Percentiles rank a stretch among this genome's conserved stretches.
Evolutionary conservation across 2,888 invertebrate species (phyloP).

Genomic region (Leptinotarsa rubiginosa): DNA sequence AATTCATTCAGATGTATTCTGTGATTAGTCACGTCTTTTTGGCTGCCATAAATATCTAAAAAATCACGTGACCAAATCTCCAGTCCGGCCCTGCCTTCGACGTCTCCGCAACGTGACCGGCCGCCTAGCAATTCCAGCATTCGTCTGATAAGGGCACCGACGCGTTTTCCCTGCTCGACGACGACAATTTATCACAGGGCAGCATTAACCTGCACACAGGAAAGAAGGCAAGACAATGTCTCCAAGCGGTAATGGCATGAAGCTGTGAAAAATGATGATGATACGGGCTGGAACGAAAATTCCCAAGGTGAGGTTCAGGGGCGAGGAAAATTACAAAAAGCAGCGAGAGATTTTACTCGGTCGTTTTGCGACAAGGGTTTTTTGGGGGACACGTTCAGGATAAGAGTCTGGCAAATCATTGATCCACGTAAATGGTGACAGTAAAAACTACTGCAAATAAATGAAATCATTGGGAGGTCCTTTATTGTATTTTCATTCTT

Average conservation of each 20-base stretch:
- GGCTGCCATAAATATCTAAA: too few relatives aligned
- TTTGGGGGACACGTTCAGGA: too few relatives aligned
- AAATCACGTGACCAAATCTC: constrained; percentile 4
- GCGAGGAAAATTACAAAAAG: constrained; percentile 40
- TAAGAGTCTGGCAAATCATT: too few relatives aligned
- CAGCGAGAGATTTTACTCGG: neutral
- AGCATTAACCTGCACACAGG: constrained; percentile 63
- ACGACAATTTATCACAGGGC: constrained; percentile 66
- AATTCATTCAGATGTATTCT: too few relatives aligned
- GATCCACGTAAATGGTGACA: too few relatives aligned
- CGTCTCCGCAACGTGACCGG: constrained; percentile 36
- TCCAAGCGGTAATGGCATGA: constrained; percentile 65
- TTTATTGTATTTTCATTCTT: too few relatives aligned
- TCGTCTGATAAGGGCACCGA: constrained; percentile 62
- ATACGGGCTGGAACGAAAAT: constrained; percentile 63
- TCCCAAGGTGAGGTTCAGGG: constrained; percentile 49
- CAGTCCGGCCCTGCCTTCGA: neutral
- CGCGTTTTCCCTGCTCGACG: constrained; percentile 45
- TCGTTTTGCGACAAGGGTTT: too few relatives aligned
- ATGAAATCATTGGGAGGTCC: too few relatives aligned
- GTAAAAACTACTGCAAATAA: too few relatives aligned
- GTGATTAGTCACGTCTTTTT: too few relatives aligned
- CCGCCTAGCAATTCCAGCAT: constrained; percentile 59
- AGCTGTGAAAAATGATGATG: constrained; percentile 67
- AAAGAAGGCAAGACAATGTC: constrained; percentile 62